Evolutionary conservation across 1,140 invertebrate genomes (phyloP).

Genomic region (Xylocopa sonorina): DNA sequence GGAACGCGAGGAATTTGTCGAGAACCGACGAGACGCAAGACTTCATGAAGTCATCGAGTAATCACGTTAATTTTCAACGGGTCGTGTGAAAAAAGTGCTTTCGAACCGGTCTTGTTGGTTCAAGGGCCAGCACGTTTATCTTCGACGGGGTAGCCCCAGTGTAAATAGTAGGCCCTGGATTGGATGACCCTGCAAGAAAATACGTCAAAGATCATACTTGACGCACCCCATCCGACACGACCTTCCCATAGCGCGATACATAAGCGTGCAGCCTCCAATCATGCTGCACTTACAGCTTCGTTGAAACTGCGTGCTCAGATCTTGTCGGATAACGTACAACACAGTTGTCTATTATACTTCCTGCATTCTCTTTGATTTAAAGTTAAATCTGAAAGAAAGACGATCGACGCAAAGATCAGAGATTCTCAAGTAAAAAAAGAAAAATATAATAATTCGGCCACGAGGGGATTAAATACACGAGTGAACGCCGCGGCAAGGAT

Average conservation of each 20-base stretch:
- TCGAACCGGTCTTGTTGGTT: slow-evolving; percentile 36
- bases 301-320: background rate
- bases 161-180: slow-evolving; percentile 56
- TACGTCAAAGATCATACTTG: slow-evolving; percentile 47
- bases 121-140: slow-evolving; percentile 36
- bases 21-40: background rate
- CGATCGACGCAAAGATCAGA: too few species aligned
- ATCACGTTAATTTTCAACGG: slow-evolving; percentile 18
- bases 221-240: slow-evolving; percentile 36
- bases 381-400: too few species aligned
- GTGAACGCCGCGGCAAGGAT: background rate
- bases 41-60: slow-evolving; percentile 34
- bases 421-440: too few species aligned
- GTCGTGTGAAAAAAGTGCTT: slow-evolving; percentile 43
- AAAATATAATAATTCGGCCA: background rate
- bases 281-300: background rate
- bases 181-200: slow-evolving; percentile 52
- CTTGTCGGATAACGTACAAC: background rate
- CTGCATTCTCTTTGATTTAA: too few species aligned
- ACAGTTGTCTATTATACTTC: too few species aligned
- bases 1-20: background rate
- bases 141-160: slow-evolving; percentile 33
- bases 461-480: background rate
- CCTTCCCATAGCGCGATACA: slow-evolving; percentile 32
- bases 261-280: background rate